Evolutionary conservation across 2,797 vertebrate genomes (phyloP).

Genomic region (Botia almorhae): DNA sequence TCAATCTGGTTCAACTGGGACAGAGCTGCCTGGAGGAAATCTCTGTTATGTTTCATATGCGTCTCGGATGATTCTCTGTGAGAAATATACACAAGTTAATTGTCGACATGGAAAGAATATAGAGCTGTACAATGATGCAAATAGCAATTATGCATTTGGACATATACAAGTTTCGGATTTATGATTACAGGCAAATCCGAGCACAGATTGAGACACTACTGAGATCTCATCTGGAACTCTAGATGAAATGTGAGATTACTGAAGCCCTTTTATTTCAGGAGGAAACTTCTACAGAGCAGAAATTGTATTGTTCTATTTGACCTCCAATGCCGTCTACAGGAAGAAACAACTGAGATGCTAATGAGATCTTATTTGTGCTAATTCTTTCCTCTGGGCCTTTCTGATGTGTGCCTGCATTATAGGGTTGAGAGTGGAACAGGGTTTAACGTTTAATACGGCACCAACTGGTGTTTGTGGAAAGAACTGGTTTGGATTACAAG

Average conservation of each 20-base stretch:
- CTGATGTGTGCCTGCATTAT: background rate
- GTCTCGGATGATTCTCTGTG: background rate
- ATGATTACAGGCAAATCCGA: background rate
- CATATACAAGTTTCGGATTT: background rate
- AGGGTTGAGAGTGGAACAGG: background rate
- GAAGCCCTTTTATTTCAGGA: too few species aligned
- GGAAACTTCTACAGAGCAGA: background rate
- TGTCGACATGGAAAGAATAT: too few species aligned
- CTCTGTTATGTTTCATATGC: background rate
- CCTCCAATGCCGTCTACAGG: background rate
- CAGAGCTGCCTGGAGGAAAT: background rate
- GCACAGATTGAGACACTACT: background rate
- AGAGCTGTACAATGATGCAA: too few species aligned
- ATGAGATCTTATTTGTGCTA: background rate
- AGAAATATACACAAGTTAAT: background rate
- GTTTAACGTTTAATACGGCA: constrained; percentile 30
- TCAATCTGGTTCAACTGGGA: constrained; percentile 8
- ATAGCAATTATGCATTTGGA: too few species aligned
- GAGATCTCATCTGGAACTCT: background rate
- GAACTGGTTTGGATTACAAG: background rate
- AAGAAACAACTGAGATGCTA: background rate
- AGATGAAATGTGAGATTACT: too few species aligned
- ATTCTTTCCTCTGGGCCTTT: background rate
- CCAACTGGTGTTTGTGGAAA: constrained; percentile 36
- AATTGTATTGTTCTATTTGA: background rate